Conservation (phyloP, 2,113 vertebrate genomes). For the Cacatua alba region DNA sequence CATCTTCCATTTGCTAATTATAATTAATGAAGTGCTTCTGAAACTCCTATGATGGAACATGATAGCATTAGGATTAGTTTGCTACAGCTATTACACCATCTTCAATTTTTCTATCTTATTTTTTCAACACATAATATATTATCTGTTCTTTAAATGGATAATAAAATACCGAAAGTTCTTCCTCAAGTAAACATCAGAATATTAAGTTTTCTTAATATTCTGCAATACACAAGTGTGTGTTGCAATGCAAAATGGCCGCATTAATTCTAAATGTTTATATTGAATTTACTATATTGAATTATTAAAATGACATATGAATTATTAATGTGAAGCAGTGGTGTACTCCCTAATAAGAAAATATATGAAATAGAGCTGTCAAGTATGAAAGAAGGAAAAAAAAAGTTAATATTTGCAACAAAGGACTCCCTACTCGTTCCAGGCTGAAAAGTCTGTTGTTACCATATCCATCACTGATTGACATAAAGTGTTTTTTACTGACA, state of each 20-base stretch:
- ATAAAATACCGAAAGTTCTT: not conserved
- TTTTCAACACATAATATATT: not conserved
- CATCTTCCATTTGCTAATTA: constrained; percentile 30
- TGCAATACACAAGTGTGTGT: not conserved
- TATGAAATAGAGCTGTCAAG: constrained; percentile 36
- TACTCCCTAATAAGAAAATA: constrained; percentile 24
- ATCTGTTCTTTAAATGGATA: not conserved
- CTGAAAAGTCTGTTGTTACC: not conserved
- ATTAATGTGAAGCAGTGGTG: constrained; percentile 33
- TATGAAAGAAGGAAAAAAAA: not conserved
- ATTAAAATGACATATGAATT: constrained; percentile 58
- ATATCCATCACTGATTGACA: not conserved
- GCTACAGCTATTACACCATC: not conserved
- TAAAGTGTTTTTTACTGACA: not conserved
- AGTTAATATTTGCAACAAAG: constrained; percentile 1
- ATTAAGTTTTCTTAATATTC: constrained; percentile 22
- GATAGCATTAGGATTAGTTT: not conserved
- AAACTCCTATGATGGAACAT: not conserved
- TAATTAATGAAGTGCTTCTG: constrained; percentile 10
- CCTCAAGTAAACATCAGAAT: constrained; percentile 5
- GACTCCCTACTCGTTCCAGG: not conserved
- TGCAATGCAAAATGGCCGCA: constrained; percentile 11
- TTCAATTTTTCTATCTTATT: not conserved
- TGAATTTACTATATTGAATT: constrained; percentile 40
- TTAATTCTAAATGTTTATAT: constrained; percentile 53